Evolutionary conservation across 2,797 vertebrate species (phyloP), one percentile per base, ranked within the genome.

Genomic region (Limosa lapponica): DNA sequence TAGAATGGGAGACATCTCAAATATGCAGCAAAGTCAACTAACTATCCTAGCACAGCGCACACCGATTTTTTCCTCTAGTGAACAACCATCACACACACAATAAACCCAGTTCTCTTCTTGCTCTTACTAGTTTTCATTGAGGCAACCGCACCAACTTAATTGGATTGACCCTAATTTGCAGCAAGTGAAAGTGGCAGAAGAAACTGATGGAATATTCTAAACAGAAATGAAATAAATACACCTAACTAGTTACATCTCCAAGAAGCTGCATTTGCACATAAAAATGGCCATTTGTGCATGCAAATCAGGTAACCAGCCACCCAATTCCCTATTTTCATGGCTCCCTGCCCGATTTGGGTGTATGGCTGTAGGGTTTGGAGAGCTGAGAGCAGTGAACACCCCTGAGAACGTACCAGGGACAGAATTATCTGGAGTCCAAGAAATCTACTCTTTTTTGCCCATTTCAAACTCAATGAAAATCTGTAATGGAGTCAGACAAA

Each of bases 1-100:
- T 4, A n/a, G 59, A 54, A 72, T 10, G 48, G 74, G 71, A 96
- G 95, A 62, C 37, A 96, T 95, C 66, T 51, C 89, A 90, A 95
- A 90, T 24, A 89, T 61, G 85, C 89, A 25, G 70, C 64, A 24
- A 72, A 84, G 39, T 32, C 89, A 93, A 39, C 36, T 12, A 93
- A 39, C 36, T 12, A 9, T 2, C 61, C 44, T 91, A 59, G 46
- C 84, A 36, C 27, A 5, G 44, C 1, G 6, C 37, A 17, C 7
- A 8, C 39, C 0, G 6, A 34, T 39, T 65, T 57, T 48, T 55
- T 59, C 64, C 89, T 83, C 81, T n/a, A 51, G 54, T 52, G 72
- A 62, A 58, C 59, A 75, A 16, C 23, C 92, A 37, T 36, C 70
- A 25, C 43, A 8, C 48, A 24, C 72, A 5, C 32, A 34, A 28